These are phyloP conservation scores for Condylura cristata DNA, from an alignment of 2,113 vertebrate species.

Conservation along the genomic window DNA sequence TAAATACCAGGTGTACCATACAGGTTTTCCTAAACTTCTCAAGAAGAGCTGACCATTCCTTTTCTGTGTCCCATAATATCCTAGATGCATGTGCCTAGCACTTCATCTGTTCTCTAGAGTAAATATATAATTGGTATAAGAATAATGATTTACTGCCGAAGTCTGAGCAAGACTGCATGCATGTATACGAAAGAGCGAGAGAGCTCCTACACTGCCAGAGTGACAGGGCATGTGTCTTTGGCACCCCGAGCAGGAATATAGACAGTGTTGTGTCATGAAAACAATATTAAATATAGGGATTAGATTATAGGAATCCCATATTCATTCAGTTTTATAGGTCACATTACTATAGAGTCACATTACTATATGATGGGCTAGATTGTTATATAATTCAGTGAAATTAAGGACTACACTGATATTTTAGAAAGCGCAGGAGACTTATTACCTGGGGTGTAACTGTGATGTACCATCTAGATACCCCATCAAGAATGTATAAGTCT, in stretches of 20 bases:
- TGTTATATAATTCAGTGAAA: slow-evolving; percentile 5
- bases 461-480: background rate
- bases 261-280: slow-evolving; percentile 31
- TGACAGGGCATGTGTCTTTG: background rate
- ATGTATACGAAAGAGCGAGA: background rate
- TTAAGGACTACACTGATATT: background rate
- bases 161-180: background rate
- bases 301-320: background rate
- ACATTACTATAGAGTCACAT: background rate
- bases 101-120: background rate
- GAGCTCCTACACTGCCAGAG: background rate
- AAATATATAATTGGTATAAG: background rate
- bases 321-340: slow-evolving; percentile 20
- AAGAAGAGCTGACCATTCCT: background rate
- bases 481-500: background rate
- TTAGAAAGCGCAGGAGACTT: background rate
- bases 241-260: background rate
- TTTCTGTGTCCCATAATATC: background rate
- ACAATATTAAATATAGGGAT: slow-evolving; percentile 35
- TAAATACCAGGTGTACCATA: background rate
- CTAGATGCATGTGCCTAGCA: background rate
- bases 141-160: background rate
- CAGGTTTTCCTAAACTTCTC: background rate
- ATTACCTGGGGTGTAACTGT: background rate
- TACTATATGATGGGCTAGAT: slow-evolving; percentile 17